Evolutionary conservation across 2,888 invertebrate genomes (phyloP).

Genomic region (Dynastes maya): DNA sequence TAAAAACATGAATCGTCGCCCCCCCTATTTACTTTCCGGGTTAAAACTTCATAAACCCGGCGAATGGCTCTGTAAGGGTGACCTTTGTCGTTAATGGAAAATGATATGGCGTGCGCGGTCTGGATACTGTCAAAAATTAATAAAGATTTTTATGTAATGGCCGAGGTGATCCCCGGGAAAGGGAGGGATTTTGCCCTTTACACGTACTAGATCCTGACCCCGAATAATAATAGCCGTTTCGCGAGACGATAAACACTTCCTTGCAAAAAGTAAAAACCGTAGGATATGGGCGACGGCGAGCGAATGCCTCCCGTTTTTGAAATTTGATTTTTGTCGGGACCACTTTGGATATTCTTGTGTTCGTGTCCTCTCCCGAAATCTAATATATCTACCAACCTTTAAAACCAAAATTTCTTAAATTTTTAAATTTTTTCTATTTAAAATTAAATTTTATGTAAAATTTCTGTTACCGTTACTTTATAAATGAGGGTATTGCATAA

Average conservation of each 20-base stretch:
- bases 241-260: constrained; percentile 36
- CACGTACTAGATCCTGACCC: constrained; percentile 39
- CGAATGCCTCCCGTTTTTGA: constrained; percentile 32
- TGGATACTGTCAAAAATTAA: constrained; percentile 41
- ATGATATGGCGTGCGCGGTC: constrained; percentile 6
- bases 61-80: background rate
- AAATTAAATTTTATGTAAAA: too few species aligned
- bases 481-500: too few species aligned
- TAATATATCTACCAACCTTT: constrained; percentile 30
- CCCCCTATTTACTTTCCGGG: constrained; percentile 5
- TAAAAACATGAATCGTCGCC: background rate
- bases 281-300: background rate
- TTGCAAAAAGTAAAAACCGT: constrained; percentile 21
- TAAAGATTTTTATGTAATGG: constrained; percentile 42
- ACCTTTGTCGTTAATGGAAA: constrained; percentile 14
- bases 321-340: too few species aligned
- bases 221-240: constrained; percentile 37
- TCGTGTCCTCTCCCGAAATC: constrained; percentile 7
- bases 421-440: too few species aligned
- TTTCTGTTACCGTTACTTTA: too few species aligned
- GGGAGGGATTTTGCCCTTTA: constrained; percentile 20
- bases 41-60: too few species aligned
- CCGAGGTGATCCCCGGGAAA: constrained; percentile 34
- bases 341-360: constrained; percentile 35
- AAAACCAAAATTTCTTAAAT: constrained; percentile 14